These are phyloP conservation scores for Drosophila grimshawi DNA, from an alignment of 1,140 invertebrate genomes.

Conservation along the genomic window DNA sequence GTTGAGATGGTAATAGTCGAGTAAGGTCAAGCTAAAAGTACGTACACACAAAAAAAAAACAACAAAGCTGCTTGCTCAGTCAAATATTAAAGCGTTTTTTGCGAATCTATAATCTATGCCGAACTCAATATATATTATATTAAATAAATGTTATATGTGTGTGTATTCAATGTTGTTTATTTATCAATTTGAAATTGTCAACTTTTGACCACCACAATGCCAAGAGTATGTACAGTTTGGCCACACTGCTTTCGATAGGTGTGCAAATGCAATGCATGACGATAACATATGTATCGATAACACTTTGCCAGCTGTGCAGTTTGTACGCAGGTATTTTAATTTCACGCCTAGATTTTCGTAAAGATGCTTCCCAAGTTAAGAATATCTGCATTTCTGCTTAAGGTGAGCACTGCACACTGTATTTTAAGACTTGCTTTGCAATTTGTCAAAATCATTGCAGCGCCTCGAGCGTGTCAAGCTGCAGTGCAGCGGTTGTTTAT, in stretches of 20 bases:
- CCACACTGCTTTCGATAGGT: conserved; percentile 25
- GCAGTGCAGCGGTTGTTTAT: conserved; percentile 88
- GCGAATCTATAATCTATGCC: conserved; percentile 71
- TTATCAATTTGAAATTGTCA: background rate
- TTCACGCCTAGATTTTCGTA: conserved; percentile 29
- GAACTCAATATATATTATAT: conserved; percentile 76
- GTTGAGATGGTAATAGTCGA: conserved; percentile 23
- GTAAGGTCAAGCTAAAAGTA: conserved; percentile 20
- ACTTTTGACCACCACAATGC: background rate
- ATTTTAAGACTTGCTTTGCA: background rate
- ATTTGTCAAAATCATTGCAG: conserved; percentile 70
- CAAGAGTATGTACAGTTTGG: conserved; percentile 1
- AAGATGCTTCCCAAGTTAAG: conserved; percentile 85
- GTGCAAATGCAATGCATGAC: conserved; percentile 14
- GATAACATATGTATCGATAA: conserved; percentile 55
- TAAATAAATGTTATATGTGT: conserved; percentile 80
- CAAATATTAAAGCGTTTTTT: conserved; percentile 58
- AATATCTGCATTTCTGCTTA: conserved; percentile 84
- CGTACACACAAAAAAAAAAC: conserved; percentile 20
- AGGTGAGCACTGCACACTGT: conserved; percentile 70
- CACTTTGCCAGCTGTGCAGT: conserved; percentile 72
- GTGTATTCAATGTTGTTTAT: conserved; percentile 41
- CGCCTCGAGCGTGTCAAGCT: conserved; percentile 86
- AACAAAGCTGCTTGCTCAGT: conserved; percentile 42
- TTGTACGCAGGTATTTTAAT: conserved; percentile 43